Conservation (phyloP, 2,888 invertebrate species). For the Chrysina gloriosa region DNA sequence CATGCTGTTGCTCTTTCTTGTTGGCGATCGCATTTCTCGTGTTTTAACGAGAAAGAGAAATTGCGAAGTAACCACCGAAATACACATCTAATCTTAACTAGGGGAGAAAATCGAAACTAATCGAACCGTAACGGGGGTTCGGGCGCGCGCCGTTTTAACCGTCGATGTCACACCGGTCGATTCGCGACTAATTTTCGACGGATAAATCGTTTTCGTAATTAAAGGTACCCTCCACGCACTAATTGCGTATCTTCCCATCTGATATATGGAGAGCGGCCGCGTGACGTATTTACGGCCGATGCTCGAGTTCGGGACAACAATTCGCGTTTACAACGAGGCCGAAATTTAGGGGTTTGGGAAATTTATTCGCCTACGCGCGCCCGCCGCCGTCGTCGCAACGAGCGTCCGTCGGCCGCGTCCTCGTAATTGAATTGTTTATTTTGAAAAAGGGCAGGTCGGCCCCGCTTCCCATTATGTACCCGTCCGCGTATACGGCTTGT, state of each 20-base stretch:
- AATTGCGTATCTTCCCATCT: constrained; percentile 25
- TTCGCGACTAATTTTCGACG: constrained; percentile 23
- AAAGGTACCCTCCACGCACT: constrained; percentile 16
- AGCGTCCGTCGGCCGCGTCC: neutral
- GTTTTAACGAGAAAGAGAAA: too few species aligned
- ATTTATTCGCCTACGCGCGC: constrained; percentile 3
- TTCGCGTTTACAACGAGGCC: neutral
- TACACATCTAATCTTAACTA: too few species aligned
- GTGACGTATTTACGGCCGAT: constrained; percentile 23
- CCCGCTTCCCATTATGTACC: neutral
- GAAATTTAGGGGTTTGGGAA: too few species aligned
- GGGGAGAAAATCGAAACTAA: too few species aligned
- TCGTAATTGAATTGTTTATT: constrained; percentile 21
- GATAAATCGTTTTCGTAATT: constrained; percentile 31
- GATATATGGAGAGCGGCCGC: constrained; percentile 6
- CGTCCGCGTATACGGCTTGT: neutral
- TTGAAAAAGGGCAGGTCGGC: neutral
- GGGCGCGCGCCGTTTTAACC: constrained; percentile 39
- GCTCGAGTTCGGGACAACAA: neutral
- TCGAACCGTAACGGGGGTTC: too few species aligned
- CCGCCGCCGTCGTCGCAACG: too few species aligned
- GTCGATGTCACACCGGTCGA: neutral
- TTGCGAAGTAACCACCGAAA: too few species aligned
- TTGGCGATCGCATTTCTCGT: too few species aligned
- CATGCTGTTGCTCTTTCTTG: too few species aligned